Percentiles rank a stretch among this genome's conserved stretches.
phyloP scores from a whole-genome alignment of 2,113 vertebrate genomes.

The Cyphomyrus plagiostoma region DNA sequence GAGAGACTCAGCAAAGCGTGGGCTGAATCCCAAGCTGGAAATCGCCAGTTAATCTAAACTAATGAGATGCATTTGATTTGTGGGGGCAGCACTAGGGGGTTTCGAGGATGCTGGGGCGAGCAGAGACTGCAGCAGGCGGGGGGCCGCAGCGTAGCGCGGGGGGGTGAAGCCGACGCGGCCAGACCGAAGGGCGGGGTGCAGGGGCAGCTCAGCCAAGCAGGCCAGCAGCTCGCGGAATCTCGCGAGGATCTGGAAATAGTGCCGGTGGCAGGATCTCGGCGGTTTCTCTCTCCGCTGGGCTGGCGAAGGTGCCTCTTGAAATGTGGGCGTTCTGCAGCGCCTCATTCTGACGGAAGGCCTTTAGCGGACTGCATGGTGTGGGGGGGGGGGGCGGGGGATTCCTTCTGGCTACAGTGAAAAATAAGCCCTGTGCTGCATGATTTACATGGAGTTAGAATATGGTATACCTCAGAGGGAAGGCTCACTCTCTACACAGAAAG shows the following conservation, averaged over 20 bases:
- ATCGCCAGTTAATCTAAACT: not conserved
- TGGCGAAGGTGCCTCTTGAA: not conserved
- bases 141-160: not conserved
- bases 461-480: not conserved
- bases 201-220: not conserved
- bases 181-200: not conserved
- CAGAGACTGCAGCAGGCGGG: not conserved
- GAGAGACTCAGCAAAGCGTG: not conserved
- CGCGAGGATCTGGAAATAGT: not conserved
- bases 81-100: not conserved
- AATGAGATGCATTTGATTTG: slow-evolving; percentile 4
- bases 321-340: not conserved
- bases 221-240: not conserved
- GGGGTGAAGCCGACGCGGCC: not conserved
- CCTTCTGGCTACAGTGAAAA: not conserved
- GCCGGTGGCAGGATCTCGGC: not conserved
- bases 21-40: not conserved
- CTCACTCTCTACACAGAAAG: not conserved
- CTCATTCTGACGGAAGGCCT: not conserved
- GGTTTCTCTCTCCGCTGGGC: not conserved
- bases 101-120: not conserved
- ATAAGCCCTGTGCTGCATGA: not conserved
- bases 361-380: not conserved
- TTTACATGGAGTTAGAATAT: not conserved
- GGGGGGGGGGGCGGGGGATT: not conserved